Evolutionary conservation across 2,888 invertebrate species (phyloP).

Genomic region (Eupithecia exiguata): DNA sequence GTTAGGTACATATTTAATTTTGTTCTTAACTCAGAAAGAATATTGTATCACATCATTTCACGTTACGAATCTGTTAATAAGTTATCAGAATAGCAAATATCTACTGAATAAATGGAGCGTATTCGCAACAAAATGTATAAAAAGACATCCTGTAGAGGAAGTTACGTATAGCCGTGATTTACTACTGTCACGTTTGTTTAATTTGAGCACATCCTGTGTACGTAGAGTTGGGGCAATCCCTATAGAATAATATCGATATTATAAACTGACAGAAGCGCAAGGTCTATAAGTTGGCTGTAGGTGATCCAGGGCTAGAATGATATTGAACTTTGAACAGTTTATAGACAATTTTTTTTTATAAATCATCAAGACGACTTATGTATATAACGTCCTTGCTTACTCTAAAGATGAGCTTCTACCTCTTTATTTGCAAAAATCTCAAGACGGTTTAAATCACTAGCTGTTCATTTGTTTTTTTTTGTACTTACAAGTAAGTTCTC

Average conservation of each 20-base stretch:
- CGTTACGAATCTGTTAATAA: too few species aligned
- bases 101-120: constrained; percentile 13
- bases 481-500: background rate
- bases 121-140: constrained; percentile 1
- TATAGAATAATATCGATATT: constrained; percentile 7
- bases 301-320: too few species aligned
- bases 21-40: too few species aligned
- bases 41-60: too few species aligned
- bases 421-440: too few species aligned
- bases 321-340: too few species aligned
- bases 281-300: background rate
- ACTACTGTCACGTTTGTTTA: constrained; percentile 26
- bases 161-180: constrained; percentile 26
- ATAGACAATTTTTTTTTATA: too few species aligned
- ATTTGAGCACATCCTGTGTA: constrained; percentile 26
- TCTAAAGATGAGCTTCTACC: too few species aligned
- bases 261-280: background rate
- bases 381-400: too few species aligned
- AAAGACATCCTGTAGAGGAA: constrained; percentile 16
- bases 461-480: background rate
- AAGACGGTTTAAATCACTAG: background rate
- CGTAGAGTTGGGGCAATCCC: constrained; percentile 18
- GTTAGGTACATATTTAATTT: too few species aligned
- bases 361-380: too few species aligned
- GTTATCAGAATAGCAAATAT: background rate